Evolutionary conservation across 2,113 vertebrate genomes (phyloP).

Genomic region (Hiodon alosoides): DNA sequence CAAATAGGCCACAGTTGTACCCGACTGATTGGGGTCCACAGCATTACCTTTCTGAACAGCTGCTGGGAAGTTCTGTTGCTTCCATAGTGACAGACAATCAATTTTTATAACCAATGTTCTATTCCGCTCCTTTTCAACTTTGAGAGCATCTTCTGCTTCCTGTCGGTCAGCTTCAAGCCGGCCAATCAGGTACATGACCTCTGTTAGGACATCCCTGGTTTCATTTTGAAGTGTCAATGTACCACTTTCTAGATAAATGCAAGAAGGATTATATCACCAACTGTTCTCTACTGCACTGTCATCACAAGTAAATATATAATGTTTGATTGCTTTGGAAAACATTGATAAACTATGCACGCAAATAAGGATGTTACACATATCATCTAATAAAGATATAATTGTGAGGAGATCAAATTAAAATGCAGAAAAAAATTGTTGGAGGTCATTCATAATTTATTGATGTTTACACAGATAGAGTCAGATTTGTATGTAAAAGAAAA

Average conservation of each 20-base stretch:
- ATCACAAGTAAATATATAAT: too few relatives aligned
- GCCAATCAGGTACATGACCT: slow-evolving; percentile 71
- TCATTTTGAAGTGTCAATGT: slow-evolving; percentile 54
- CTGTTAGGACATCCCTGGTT: slow-evolving; percentile 63
- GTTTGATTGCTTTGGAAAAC: too few relatives aligned
- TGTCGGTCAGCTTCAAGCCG: slow-evolving; percentile 71
- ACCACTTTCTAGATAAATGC: slow-evolving; percentile 36
- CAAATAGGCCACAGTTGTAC: too few relatives aligned
- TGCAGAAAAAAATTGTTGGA: neutral
- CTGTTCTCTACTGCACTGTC: neutral
- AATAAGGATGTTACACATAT: too few relatives aligned
- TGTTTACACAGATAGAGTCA: neutral
- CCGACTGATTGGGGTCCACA: neutral
- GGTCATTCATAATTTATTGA: neutral
- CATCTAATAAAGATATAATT: too few relatives aligned
- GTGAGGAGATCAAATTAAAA: too few relatives aligned
- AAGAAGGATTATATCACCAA: slow-evolving; percentile 14
- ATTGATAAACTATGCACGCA: too few relatives aligned
- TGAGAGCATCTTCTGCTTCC: slow-evolving; percentile 66
- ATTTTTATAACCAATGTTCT: slow-evolving; percentile 56
- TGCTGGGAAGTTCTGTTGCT: slow-evolving; percentile 59
- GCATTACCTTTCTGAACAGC: slow-evolving; percentile 67
- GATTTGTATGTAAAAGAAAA: slow-evolving; percentile 4
- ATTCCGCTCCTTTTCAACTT: slow-evolving; percentile 57
- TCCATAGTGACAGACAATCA: slow-evolving; percentile 66